These are phyloP conservation scores for Antheraea yamamai DNA, from an alignment of 2,888 invertebrate genomes.

Conservation along the genomic window DNA sequence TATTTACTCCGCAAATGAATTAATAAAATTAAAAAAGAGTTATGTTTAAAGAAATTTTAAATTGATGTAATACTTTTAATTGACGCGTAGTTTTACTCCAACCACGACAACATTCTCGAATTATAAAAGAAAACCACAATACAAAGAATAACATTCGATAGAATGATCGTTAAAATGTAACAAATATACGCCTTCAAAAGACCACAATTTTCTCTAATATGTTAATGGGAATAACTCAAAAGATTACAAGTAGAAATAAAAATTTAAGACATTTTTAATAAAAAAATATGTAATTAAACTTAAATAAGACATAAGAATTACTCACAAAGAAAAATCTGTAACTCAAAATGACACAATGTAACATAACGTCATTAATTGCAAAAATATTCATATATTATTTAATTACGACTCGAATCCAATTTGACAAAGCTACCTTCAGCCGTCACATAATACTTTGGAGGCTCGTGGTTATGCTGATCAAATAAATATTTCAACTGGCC, in stretches of 20 bases:
- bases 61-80: too few relatives aligned
- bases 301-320: not conserved
- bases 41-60: too few relatives aligned
- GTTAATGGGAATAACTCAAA: not conserved
- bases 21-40: not conserved
- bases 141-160: not conserved
- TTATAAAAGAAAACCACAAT: not conserved
- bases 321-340: not conserved
- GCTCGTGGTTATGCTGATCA: constrained; percentile 47
- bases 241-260: not conserved
- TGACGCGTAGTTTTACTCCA: not conserved
- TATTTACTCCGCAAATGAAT: not conserved
- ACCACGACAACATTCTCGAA: not conserved
- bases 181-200: too few relatives aligned
- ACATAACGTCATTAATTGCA: not conserved
- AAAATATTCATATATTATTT: not conserved
- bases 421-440: constrained; percentile 41
- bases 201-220: too few relatives aligned
- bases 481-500: constrained; percentile 31
- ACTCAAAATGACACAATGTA: not conserved
- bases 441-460: constrained; percentile 46
- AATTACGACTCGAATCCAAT: constrained; percentile 25
- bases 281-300: not conserved
- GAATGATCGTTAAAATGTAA: not conserved
- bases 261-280: not conserved